These are phyloP conservation scores for Blastobasis lacticolella DNA, from an alignment of 2,888 invertebrate species.

Conservation along the genomic window DNA sequence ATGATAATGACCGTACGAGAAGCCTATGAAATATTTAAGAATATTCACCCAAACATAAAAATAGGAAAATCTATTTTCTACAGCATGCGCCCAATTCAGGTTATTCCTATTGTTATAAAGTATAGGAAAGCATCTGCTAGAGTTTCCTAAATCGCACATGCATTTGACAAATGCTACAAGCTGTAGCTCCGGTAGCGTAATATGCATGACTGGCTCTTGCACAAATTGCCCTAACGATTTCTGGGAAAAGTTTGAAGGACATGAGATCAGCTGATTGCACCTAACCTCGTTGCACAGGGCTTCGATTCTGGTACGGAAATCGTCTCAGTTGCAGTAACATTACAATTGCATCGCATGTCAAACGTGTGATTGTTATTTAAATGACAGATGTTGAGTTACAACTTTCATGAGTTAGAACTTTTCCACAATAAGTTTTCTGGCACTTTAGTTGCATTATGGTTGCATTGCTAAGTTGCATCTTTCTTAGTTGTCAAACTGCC, in stretches of 20 bases:
- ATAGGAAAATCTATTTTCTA: constrained; percentile 6
- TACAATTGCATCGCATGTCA: too few relatives aligned
- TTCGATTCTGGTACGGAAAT: too few relatives aligned
- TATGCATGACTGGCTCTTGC: constrained; percentile 5
- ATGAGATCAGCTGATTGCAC: too few relatives aligned
- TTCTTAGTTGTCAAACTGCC: too few relatives aligned
- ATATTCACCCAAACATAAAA: constrained; percentile 2
- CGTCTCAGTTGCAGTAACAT: too few relatives aligned
- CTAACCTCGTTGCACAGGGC: too few relatives aligned
- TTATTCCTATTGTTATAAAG: constrained; percentile 2
- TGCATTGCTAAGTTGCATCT: too few relatives aligned
- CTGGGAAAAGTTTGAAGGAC: constrained; percentile 3
- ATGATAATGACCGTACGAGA: constrained; percentile 4
- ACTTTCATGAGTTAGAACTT: too few relatives aligned
- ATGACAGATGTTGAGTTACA: too few relatives aligned
- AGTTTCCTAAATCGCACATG: constrained; percentile 3
- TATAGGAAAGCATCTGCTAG: constrained; percentile 1
- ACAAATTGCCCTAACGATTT: constrained; percentile 4
- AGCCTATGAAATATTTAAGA: constrained; percentile 5
- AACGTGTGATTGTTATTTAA: too few relatives aligned
- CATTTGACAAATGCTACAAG: constrained; percentile 4
- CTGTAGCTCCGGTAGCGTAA: constrained; percentile 5
- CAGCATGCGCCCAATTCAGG: constrained; percentile 1
- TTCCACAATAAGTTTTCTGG: too few relatives aligned
- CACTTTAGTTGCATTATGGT: too few relatives aligned